These are phyloP conservation scores for Tinamus guttatus DNA, from an alignment of 2,113 vertebrate genomes.

Conservation along the genomic window DNA sequence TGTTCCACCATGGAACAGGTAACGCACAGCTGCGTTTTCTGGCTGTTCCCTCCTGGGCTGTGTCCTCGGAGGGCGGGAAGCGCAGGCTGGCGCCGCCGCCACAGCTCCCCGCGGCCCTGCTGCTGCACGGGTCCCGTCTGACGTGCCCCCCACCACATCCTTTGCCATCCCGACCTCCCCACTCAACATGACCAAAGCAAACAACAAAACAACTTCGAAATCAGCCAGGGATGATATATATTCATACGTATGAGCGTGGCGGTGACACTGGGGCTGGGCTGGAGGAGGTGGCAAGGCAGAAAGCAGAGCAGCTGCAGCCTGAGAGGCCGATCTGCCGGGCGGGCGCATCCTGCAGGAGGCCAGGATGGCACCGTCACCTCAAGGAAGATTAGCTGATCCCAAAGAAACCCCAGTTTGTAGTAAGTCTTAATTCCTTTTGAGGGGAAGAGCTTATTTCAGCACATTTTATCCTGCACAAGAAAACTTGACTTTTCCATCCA, in stretches of 20 bases:
- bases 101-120: too few species aligned
- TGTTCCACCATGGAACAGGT: neutral
- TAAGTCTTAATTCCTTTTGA: neutral
- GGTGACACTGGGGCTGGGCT: too few species aligned
- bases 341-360: neutral
- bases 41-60: neutral
- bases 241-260: neutral
- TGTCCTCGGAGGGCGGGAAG: neutral
- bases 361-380: constrained; percentile 39
- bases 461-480: neutral
- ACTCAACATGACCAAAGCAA: too few species aligned
- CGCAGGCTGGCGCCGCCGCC: neutral
- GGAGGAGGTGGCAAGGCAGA: neutral
- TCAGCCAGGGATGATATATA: neutral
- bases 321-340: neutral
- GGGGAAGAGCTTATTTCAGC: neutral
- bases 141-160: neutral
- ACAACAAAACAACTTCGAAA: neutral
- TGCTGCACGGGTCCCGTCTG: neutral
- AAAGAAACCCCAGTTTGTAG: constrained; percentile 3
- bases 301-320: constrained; percentile 8
- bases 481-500: neutral
- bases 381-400: constrained; percentile 8
- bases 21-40: neutral
- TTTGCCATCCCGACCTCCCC: neutral